A percentile compares a stretch with the other conserved stretches of the same genome.
Conservation (phyloP, 2,888 invertebrate species). For the Phortica okadai region DNA sequence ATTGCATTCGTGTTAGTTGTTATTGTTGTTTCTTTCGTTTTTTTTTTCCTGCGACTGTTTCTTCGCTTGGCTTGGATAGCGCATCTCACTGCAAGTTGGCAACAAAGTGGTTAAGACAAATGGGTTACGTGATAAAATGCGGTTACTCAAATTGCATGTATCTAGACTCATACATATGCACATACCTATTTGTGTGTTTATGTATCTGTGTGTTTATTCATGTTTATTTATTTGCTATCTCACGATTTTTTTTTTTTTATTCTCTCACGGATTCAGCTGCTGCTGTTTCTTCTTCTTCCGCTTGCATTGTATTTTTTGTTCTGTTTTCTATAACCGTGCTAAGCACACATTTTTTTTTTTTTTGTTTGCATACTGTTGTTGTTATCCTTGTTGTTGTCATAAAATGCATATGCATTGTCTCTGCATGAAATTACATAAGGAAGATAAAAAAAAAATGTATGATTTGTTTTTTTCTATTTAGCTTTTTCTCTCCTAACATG, state of each 20-base stretch:
- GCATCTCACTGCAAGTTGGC: conserved; percentile 68
- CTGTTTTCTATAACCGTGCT: conserved; percentile 41
- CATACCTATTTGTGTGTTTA: conserved; percentile 27
- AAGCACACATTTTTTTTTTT: conserved; percentile 17
- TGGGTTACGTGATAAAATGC: conserved; percentile 74
- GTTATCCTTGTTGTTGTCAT: conserved; percentile 34
- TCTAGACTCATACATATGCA: conserved; percentile 61
- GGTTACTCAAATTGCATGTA: conserved; percentile 73
- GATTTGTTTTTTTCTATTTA: conserved; percentile 21
- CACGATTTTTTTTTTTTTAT: conserved; percentile 50
- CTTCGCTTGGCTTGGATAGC: conserved; percentile 53
- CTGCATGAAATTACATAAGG: conserved; percentile 6
- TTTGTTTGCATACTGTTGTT: conserved; percentile 22
- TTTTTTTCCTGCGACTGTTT: conserved; percentile 34
- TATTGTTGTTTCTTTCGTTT: conserved; percentile 29
- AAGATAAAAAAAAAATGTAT: background rate
- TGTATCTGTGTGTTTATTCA: conserved; percentile 34
- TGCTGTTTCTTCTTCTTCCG: conserved; percentile 44
- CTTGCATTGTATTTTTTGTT: conserved; percentile 29
- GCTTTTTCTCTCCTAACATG: conserved; percentile 33
- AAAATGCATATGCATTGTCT: conserved; percentile 39
- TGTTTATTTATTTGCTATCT: conserved; percentile 64
- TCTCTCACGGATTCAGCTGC: conserved; percentile 5
- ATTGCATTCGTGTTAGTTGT: conserved; percentile 51
- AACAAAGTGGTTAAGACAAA: conserved; percentile 74